Evolutionary conservation across 2,113 vertebrate species (phyloP), one percentile per base, ranked within the genome.

Genomic region (Eolophus roseicapilla): DNA sequence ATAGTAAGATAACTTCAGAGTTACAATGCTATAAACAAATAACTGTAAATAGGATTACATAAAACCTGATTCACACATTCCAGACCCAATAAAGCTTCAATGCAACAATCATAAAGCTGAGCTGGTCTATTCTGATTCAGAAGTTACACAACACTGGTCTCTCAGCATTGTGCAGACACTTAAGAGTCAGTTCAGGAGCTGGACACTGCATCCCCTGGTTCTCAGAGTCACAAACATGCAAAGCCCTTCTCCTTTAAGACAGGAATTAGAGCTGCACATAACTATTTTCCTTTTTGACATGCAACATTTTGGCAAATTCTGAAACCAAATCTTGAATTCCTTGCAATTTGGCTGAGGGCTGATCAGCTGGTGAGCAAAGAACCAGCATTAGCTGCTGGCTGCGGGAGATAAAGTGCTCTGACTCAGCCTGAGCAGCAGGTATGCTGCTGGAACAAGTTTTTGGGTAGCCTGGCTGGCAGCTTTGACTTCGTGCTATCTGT

Each of bases 11-110:
- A 88, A 69, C 64, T 88, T 88, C 71, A 74, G 82, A 88, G 68
- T 60, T 80, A 71, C 67, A 87, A 39, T 15, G 52, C 74, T 92
- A 57, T 55, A 85, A 91, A 94, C 78, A 94, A 94, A 68, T 68
- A 85, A 79, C 63, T 84, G 64, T 62, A 92, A 92, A 92, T 4
- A 88, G 82, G 24, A 69, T 67, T 73, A 69, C 29, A 47, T 31
- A 14, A 5, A 82, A 49, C 20, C 63, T 63, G 64, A 94, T 65
- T 73, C 49, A 60, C 27, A 35, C 39, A 18, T 37, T 76, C 50
- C 49, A 55, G 39, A n/a, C 55, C 85, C 41, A 44, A 73, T 21
- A 85, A 28, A 92, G 70, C 57, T 68, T 80, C 67, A 43, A 39
- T 74, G 24, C 74, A 86, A 70, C 4, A 41, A 29, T 9, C 19